phyloP scores from a whole-genome alignment of 2,113 vertebrate genomes.

The Gopherus flavomarginatus region DNA sequence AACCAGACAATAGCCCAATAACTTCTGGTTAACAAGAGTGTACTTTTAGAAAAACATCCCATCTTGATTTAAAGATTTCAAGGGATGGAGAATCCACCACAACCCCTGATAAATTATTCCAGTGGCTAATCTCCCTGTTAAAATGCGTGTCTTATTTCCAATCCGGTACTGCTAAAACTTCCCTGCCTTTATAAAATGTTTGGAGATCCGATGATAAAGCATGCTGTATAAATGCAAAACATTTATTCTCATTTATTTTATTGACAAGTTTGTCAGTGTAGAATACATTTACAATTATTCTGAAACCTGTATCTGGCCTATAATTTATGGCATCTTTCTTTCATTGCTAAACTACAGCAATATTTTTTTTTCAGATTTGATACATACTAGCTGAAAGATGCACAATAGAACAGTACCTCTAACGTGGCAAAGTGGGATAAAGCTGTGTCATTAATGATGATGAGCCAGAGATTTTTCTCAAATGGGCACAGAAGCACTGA shows the following conservation, averaged over 20 bases:
- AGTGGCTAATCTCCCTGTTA: constrained; percentile 7
- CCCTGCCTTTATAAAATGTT: neutral
- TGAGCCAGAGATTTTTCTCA: constrained; percentile 21
- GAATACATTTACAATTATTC: neutral
- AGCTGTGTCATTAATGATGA: neutral
- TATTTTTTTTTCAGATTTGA: neutral
- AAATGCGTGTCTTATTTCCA: neutral
- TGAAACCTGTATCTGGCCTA: neutral
- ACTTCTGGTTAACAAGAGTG: constrained; percentile 2
- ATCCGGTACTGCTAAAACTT: neutral
- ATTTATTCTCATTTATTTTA: constrained; percentile 15
- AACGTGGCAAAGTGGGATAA: neutral
- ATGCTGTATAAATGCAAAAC: neutral
- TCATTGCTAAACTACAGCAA: neutral
- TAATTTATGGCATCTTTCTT: neutral
- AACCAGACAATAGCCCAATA: constrained; percentile 48
- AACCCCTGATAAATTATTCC: constrained; percentile 3
- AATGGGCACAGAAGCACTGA: constrained; percentile 31
- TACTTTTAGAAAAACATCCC: constrained; percentile 23
- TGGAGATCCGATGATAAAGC: neutral
- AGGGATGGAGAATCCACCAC: constrained; percentile 20
- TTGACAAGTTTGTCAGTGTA: neutral
- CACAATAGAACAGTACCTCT: neutral
- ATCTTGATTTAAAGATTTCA: constrained; percentile 17
- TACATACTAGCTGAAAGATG: neutral